These are phyloP conservation scores for Oscarella lobularis DNA, from an alignment of 37 sponge, comb jelly and placozoan species.

Conservation along the genomic window DNA sequence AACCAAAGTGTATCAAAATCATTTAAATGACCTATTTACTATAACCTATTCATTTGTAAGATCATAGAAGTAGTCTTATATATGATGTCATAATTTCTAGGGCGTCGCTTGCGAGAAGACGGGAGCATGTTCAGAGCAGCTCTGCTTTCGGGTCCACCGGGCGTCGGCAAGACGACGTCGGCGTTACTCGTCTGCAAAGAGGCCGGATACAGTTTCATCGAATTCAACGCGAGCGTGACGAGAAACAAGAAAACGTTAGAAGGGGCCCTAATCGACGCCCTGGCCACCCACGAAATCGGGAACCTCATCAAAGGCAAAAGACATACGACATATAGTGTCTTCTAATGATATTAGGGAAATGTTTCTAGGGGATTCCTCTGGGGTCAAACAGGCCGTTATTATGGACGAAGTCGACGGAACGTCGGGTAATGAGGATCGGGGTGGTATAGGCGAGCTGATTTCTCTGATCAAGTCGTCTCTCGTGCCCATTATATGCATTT, in stretches of 20 bases:
- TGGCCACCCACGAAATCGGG: constrained; percentile 46
- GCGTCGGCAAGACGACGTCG: constrained; percentile 93
- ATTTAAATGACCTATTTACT: neutral
- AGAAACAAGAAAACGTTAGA: constrained; percentile 67
- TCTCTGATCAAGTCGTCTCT: constrained; percentile 68
- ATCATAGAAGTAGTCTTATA: neutral
- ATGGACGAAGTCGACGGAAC: constrained; percentile 99
- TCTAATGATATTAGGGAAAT: neutral
- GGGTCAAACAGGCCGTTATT: constrained; percentile 61
- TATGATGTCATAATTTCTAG: constrained; percentile 3
- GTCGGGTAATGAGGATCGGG: constrained; percentile 96
- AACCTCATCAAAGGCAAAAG: constrained; percentile 21
- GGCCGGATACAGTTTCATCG: constrained; percentile 50
- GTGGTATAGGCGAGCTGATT: constrained; percentile 89
- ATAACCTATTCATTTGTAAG: too few relatives aligned
- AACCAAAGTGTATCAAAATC: neutral
- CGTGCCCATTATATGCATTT: constrained; percentile 97
- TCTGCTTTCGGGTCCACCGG: constrained; percentile 95
- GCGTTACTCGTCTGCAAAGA: constrained; percentile 94
- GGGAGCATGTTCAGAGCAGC: constrained; percentile 66
- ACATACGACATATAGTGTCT: neutral
- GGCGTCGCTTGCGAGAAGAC: constrained; percentile 28
- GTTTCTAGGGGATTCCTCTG: neutral
- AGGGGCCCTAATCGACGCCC: constrained; percentile 34
- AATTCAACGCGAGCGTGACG: constrained; percentile 91